phyloP scores from a whole-genome alignment of 2,797 vertebrate species.

The Delichon dasypus region DNA sequence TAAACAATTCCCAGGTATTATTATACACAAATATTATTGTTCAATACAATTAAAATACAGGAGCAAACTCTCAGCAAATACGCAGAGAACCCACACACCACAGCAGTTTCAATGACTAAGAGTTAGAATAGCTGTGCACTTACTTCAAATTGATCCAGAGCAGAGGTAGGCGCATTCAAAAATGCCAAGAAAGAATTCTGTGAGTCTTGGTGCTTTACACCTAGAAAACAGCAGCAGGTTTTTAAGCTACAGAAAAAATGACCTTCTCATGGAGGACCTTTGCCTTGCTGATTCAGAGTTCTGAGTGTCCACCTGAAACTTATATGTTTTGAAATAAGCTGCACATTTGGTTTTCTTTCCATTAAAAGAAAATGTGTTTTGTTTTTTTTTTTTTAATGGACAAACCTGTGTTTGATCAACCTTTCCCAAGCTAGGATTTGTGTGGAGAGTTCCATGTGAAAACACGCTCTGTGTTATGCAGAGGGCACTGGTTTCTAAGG shows the following conservation, averaged over 20 bases:
- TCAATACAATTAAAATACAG: neutral
- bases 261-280: slow-evolving; percentile 62
- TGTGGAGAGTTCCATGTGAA: neutral
- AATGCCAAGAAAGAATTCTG: slow-evolving; percentile 99
- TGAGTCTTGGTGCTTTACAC: slow-evolving; percentile 98
- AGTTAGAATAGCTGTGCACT: slow-evolving; percentile 71
- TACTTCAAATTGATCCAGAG: slow-evolving; percentile 96
- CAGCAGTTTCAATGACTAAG: neutral
- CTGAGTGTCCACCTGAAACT: neutral
- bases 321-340: neutral
- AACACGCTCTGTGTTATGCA: neutral
- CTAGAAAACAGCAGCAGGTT: slow-evolving; percentile 82
- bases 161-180: slow-evolving; percentile 94
- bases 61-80: neutral
- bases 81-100: neutral
- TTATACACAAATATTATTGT: neutral
- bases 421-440: neutral
- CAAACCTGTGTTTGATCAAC: accelerated
- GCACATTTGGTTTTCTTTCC: neutral
- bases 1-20: neutral
- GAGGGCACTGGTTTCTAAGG: neutral
- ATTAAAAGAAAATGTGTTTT: too few species aligned
- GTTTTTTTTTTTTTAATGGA: neutral
- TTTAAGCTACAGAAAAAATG: slow-evolving; percentile 72
- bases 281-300: slow-evolving; percentile 45